Conservation (phyloP, 2,888 invertebrate genomes). For the Amphipoea lucens region DNA sequence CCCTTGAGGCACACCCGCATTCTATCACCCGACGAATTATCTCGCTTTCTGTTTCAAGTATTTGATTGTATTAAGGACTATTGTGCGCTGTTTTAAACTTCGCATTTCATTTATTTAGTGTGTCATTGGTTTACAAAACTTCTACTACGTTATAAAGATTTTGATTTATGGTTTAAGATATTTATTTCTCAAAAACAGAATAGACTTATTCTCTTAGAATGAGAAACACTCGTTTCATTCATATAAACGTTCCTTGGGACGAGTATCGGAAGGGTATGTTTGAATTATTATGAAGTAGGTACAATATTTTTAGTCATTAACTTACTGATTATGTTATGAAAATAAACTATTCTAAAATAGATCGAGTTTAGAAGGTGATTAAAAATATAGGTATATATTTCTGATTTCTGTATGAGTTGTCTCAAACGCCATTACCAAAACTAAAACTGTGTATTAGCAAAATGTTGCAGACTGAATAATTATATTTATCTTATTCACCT, state of each 20-base stretch:
- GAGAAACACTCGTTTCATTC: too few relatives aligned
- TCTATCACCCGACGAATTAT: constrained; percentile 72
- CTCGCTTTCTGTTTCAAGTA: constrained; percentile 69
- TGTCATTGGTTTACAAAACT: neutral
- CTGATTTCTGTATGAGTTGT: neutral
- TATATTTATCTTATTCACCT: neutral
- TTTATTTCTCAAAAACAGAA: too few relatives aligned
- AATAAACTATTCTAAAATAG: neutral
- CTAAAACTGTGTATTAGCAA: neutral
- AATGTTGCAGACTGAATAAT: neutral
- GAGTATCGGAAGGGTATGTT: neutral
- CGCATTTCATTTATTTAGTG: constrained; percentile 15
- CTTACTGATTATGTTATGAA: neutral
- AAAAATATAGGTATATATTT: too few relatives aligned
- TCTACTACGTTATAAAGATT: neutral
- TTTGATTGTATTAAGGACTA: constrained; percentile 66
- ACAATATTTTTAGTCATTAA: neutral
- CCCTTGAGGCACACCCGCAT: constrained; percentile 68
- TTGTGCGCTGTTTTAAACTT: constrained; percentile 22
- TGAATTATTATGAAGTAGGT: neutral
- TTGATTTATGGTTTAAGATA: neutral
- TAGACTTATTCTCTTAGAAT: too few relatives aligned
- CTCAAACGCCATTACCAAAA: neutral
- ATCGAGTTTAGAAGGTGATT: neutral
- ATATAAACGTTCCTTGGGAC: neutral